Evolutionary conservation across 2,797 vertebrate species (phyloP), one percentile per base, ranked within the genome.

Genomic region (Miichthys miiuy): DNA sequence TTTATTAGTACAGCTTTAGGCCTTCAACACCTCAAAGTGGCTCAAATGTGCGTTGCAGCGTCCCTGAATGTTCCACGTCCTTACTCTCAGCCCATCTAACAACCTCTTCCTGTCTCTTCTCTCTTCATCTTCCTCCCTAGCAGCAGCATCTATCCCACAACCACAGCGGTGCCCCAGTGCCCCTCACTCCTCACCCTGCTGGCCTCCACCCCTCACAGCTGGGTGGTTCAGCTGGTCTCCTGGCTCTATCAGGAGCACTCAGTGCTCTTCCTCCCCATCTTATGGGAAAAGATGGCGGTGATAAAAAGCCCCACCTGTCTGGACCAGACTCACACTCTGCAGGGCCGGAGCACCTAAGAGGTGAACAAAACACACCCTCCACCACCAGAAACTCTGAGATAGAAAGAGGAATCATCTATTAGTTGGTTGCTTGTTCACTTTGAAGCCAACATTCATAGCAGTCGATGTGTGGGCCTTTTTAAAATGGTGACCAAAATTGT

Each of bases 131-230:
- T 75, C 81, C 34, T 38, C 8, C 34, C 34, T 87, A 97, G 94
- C 97, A 98, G 93, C 97, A 98, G 87, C 97, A 98, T 89, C 95
- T 98, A 62, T 97, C 97, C n/a, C 97, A 98, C n/a, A 96, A 96
- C 90, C 97, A 98, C 2, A 96, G 97, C 87, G 89, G 93, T 42
- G 96, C 97, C 83, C 97, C 96, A 46, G 96, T 98, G 80, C 97
- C 97, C 90, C 96, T 98, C 84, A 97, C 97, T 0, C 97, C 97
- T 0, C 97, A 98, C 92, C 97, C 97, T 2, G 96, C 97, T 0
- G 97, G 97, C 91, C 96, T 98, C 67, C 97, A 97, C 89, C 97
- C 96, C 55, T 96, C 97, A 76, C 96, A 97, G 23, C 95, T 98
- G 0, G 96, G 97, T 61, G 96, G 97, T 91, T 97, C 97, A 11